Conservation (phyloP, 2,113 vertebrate genomes). For the Proteles cristata region DNA sequence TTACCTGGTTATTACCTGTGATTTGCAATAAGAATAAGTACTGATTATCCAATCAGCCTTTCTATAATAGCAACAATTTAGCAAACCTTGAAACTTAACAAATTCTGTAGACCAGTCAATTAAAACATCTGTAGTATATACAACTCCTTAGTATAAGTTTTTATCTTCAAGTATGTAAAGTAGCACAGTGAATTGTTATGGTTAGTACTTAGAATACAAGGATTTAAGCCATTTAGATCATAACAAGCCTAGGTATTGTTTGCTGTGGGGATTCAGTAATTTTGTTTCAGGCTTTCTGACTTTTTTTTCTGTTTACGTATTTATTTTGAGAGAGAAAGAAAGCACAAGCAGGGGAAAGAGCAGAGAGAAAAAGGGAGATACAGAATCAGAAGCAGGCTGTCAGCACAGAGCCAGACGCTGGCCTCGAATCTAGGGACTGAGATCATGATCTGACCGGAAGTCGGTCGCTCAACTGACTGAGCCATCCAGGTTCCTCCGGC, state of each 20-base stretch:
- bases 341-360: too few relatives aligned
- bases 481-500: background rate
- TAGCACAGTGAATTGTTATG: background rate
- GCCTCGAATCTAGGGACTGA: too few relatives aligned
- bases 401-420: too few relatives aligned
- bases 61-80: background rate
- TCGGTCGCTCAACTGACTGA: too few relatives aligned
- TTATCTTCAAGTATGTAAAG: background rate
- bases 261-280: constrained; percentile 19
- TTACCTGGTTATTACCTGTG: background rate
- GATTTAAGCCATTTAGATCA: background rate
- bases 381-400: too few relatives aligned
- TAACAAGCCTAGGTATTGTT: background rate
- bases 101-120: background rate
- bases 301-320: background rate
- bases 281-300: background rate
- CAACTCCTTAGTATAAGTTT: background rate
- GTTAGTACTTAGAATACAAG: background rate
- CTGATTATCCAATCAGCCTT: background rate
- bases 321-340: too few relatives aligned
- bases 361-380: too few relatives aligned
- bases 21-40: constrained; percentile 39
- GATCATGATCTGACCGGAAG: too few relatives aligned
- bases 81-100: constrained; percentile 10
- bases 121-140: background rate